Percentiles rank a stretch among this genome's conserved stretches.
Conservation (phyloP, 2,888 invertebrate genomes). For the Drosophila trichaetosa region DNA sequence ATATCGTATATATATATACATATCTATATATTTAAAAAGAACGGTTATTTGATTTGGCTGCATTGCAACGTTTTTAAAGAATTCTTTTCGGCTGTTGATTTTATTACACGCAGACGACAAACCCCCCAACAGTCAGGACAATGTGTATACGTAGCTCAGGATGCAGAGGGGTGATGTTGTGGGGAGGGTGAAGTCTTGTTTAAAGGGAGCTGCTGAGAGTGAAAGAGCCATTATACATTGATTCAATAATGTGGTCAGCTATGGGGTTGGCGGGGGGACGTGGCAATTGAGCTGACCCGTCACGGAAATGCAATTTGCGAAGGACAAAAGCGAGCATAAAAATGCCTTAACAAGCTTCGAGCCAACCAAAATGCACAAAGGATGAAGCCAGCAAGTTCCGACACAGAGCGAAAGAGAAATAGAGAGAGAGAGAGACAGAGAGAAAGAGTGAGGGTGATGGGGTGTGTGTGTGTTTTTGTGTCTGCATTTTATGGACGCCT, state of each 20-base stretch:
- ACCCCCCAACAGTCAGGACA: neutral
- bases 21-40: neutral
- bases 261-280: neutral
- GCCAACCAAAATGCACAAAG: slow-evolving; percentile 47
- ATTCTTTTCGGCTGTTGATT: slow-evolving; percentile 61
- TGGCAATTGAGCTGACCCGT: slow-evolving; percentile 44
- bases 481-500: slow-evolving; percentile 73
- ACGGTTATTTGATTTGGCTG: slow-evolving; percentile 66
- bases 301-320: slow-evolving; percentile 82
- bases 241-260: slow-evolving; percentile 73
- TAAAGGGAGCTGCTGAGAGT: slow-evolving; percentile 33
- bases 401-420: neutral
- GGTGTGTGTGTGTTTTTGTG: slow-evolving; percentile 23
- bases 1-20: neutral
- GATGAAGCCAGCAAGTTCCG: slow-evolving; percentile 5
- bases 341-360: slow-evolving; percentile 71
- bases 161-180: neutral
- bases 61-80: slow-evolving; percentile 58
- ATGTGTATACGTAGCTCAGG: neutral
- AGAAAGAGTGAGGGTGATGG: neutral
- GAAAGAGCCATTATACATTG: slow-evolving; percentile 56
- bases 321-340: slow-evolving; percentile 67
- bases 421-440: neutral
- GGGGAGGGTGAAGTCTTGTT: neutral
- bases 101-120: slow-evolving; percentile 48